Conservation (phyloP, 1,140 invertebrate genomes). For the Brachystomella parvula region DNA sequence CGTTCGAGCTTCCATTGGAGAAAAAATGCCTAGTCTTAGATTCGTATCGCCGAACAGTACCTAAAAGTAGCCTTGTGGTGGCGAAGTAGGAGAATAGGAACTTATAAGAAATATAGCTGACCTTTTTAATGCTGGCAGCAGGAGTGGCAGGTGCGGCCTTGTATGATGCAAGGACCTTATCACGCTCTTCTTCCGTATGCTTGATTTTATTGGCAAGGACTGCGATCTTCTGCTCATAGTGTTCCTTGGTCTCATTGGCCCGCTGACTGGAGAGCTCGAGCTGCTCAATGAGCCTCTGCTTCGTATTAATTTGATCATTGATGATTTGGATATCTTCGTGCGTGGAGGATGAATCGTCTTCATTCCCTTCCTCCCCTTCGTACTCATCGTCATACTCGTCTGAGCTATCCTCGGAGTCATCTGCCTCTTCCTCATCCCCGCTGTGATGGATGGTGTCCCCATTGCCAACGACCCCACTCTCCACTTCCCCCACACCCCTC, state of each 20-base stretch:
- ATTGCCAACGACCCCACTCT: conserved; percentile 33
- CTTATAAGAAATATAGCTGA: conserved; percentile 15
- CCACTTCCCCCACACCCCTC: conserved; percentile 48
- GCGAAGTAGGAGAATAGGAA: too few species aligned
- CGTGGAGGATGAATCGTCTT: conserved; percentile 31
- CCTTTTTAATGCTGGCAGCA: conserved; percentile 18
- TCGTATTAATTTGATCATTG: conserved; percentile 9
- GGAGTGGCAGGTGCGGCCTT: conserved; percentile 24
- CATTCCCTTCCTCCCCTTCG: conserved; percentile 41
- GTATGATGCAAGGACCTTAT: conserved; percentile 69
- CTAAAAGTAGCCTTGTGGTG: too few species aligned
- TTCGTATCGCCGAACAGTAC: too few species aligned
- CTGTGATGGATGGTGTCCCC: conserved; percentile 42
- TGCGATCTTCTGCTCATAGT: conserved; percentile 91
- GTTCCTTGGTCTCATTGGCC: conserved; percentile 70
- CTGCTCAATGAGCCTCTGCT: conserved; percentile 77
- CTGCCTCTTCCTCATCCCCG: conserved; percentile 48
- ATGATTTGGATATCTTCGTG: conserved; percentile 5
- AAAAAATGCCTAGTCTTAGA: too few species aligned
- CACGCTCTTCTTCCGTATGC: conserved; percentile 83
- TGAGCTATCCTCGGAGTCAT: conserved; percentile 37
- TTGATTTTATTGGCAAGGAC: conserved; percentile 78
- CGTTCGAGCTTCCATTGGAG: too few species aligned
- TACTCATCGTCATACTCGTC: conserved; percentile 30
- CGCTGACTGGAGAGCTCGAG: conserved; percentile 78